Evolutionary conservation across 1,140 invertebrate genomes (phyloP).

Genomic region (Tetragnatha versicolor): DNA sequence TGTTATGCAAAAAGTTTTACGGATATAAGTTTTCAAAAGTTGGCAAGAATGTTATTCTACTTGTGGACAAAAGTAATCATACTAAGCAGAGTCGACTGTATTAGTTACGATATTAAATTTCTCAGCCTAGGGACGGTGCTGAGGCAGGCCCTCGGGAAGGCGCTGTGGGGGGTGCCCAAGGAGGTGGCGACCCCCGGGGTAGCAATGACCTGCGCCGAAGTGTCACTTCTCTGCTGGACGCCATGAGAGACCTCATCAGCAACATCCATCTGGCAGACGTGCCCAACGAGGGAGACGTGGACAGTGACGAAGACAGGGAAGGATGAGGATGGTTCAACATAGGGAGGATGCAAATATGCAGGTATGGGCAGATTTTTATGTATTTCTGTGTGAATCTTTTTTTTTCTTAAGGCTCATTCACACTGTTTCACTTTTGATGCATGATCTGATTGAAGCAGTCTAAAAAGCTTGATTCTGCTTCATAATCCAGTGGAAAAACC

Average conservation of each 20-base stretch:
- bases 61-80: no score
- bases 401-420: neutral
- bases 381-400: neutral
- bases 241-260: constrained; percentile 75
- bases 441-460: no score
- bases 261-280: constrained; percentile 70
- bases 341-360: no score
- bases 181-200: constrained; percentile 59
- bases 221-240: constrained; percentile 73
- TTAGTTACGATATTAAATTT: no score
- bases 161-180: constrained; percentile 58
- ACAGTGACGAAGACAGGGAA: constrained; percentile 61
- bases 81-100: no score
- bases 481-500: no score
- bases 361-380: neutral
- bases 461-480: no score
- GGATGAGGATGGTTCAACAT: constrained; percentile 53
- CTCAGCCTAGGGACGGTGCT: constrained; percentile 45
- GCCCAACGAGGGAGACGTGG: constrained; percentile 60
- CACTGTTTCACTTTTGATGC: no score
- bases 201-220: constrained; percentile 70
- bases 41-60: no score
- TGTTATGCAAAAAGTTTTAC: no score
- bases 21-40: no score
- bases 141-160: constrained; percentile 41